These are phyloP conservation scores for Mizuhopecten yessoensis DNA, from an alignment of 1,140 invertebrate species.

Conservation along the genomic window DNA sequence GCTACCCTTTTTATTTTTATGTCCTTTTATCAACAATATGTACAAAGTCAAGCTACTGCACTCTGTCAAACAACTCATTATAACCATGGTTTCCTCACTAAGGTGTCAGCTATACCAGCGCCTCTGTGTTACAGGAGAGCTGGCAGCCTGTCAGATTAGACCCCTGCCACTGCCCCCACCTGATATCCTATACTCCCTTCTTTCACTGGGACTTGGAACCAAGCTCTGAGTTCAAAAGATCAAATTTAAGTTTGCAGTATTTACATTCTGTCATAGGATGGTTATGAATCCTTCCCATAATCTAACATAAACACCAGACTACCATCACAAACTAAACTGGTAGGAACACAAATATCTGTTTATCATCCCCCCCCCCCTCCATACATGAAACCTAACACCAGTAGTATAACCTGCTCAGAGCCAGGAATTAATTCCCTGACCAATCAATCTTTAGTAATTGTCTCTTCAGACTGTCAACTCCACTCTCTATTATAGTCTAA, in stretches of 20 bases:
- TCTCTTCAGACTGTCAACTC: not conserved
- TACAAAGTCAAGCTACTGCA: too few species aligned
- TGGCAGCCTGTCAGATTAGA: not conserved
- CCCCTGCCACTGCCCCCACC: not conserved
- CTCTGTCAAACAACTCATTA: too few species aligned
- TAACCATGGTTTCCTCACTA: too few species aligned
- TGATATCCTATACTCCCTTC: not conserved
- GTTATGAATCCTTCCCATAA: not conserved
- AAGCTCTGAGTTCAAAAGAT: not conserved
- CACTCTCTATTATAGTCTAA: not conserved
- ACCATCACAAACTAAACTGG: not conserved
- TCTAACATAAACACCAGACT: not conserved
- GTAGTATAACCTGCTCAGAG: not conserved
- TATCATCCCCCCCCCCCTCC: not conserved
- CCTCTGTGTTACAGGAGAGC: too few species aligned
- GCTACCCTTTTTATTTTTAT: too few species aligned
- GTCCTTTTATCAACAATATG: too few species aligned
- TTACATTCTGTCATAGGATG: not conserved
- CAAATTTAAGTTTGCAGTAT: not conserved
- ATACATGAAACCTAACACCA: not conserved
- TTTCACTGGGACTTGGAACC: not conserved
- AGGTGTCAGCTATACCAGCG: too few species aligned
- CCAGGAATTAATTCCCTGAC: not conserved
- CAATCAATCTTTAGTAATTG: not conserved
- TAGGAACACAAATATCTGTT: not conserved